Evolutionary conservation across 2,888 invertebrate species (phyloP).

Genomic region (Tenthredo distinguenda): DNA sequence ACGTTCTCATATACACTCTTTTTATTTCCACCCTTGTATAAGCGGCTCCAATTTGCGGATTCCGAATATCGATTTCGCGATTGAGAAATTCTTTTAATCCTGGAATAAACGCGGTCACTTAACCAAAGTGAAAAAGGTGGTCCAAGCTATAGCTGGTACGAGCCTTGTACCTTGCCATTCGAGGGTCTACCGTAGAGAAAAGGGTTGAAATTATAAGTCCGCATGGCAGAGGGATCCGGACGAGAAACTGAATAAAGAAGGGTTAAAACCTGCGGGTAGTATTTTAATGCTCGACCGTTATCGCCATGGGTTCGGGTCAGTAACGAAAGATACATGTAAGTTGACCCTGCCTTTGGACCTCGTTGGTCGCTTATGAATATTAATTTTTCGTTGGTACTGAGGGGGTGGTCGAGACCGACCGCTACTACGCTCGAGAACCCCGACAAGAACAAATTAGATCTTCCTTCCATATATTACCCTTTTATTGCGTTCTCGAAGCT

Average conservation of each 20-base stretch:
- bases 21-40: not conserved
- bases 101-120: not conserved
- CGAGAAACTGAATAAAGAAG: constrained; percentile 66
- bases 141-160: not conserved
- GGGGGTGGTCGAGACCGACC: constrained; percentile 50
- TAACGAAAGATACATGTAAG: constrained; percentile 78
- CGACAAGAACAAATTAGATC: constrained; percentile 78
- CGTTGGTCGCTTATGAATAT: constrained; percentile 78
- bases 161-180: constrained; percentile 9
- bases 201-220: constrained; percentile 58
- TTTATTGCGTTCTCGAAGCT: constrained; percentile 70
- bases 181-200: constrained; percentile 16
- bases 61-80: not conserved
- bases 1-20: not conserved
- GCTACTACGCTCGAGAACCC: constrained; percentile 61
- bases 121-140: not conserved
- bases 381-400: constrained; percentile 69
- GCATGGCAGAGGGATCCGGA: constrained; percentile 51
- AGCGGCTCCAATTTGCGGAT: not conserved
- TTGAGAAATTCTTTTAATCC: not conserved
- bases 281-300: constrained; percentile 77
- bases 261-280: constrained; percentile 74
- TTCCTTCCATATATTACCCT: constrained; percentile 78
- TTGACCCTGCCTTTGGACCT: constrained; percentile 78
- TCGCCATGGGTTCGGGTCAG: constrained; percentile 74